Percentiles rank a stretch among this genome's conserved stretches.
Conservation (phyloP, 1,140 invertebrate genomes). For the Bombus superbus region DNA sequence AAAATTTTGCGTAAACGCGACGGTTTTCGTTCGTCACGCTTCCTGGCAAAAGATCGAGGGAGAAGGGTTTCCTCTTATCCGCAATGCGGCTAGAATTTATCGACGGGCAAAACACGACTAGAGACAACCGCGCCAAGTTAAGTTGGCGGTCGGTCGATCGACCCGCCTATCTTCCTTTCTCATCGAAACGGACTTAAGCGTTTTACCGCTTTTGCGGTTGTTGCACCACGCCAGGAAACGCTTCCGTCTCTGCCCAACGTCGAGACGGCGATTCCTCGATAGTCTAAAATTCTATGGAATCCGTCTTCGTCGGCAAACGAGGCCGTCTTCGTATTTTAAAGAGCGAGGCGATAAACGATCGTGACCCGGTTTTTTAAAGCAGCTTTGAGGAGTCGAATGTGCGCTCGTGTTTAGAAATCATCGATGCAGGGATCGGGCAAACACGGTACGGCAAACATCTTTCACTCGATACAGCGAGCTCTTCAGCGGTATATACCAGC, state of each 20-base stretch:
- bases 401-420: not conserved
- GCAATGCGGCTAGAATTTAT: conserved; percentile 51
- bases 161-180: conserved; percentile 8
- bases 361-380: not conserved
- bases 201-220: conserved; percentile 17
- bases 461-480: not conserved
- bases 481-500: not conserved
- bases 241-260: not conserved
- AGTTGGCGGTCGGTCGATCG: conserved; percentile 30
- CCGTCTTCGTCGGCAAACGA: no score
- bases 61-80: conserved; percentile 3
- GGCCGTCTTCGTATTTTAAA: not conserved
- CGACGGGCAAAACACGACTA: conserved; percentile 26
- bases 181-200: conserved; percentile 7
- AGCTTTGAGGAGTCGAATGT: no score
- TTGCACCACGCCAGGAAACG: not conserved
- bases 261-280: not conserved
- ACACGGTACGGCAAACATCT: conserved; percentile 2
- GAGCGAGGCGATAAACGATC: not conserved
- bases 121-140: conserved; percentile 30
- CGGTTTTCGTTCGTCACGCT: not conserved
- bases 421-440: conserved; percentile 1
- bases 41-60: not conserved
- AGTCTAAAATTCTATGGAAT: not conserved
- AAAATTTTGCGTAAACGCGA: not conserved